Evolutionary conservation across 2,797 vertebrate species (phyloP).

Genomic region (Leucoraja ocellata): DNA sequence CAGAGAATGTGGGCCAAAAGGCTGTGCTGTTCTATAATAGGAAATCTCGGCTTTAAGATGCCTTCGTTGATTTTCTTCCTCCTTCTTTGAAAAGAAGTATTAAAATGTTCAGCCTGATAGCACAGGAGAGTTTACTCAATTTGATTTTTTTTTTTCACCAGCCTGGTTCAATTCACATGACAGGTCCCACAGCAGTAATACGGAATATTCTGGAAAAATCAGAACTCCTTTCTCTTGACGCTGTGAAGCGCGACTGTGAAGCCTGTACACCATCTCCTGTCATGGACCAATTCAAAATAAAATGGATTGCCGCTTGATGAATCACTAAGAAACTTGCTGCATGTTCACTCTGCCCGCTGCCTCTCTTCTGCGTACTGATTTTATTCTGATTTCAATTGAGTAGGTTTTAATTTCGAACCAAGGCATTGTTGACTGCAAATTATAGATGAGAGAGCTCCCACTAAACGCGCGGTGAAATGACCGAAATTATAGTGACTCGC

Average conservation of each 20-base stretch:
- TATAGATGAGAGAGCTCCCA: background rate
- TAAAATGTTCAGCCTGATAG: background rate
- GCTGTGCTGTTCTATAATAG: too few species aligned
- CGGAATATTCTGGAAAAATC: background rate
- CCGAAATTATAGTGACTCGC: background rate
- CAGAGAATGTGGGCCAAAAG: too few species aligned
- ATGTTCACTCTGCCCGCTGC: background rate
- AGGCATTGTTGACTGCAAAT: background rate
- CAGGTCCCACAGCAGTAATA: background rate
- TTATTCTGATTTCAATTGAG: background rate
- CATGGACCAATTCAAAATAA: background rate
- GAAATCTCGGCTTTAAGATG: background rate
- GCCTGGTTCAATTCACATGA: conserved; percentile 2
- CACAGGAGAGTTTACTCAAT: background rate
- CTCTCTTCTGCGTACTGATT: too few species aligned
- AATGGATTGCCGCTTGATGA: background rate
- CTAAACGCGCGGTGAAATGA: background rate
- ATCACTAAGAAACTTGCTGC: background rate
- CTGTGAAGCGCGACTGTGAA: background rate
- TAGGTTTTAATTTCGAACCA: background rate
- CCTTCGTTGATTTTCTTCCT: background rate
- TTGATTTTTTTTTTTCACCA: background rate
- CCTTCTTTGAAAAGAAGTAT: background rate
- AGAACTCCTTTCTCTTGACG: background rate
- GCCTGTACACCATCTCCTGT: background rate